phyloP scores from a whole-genome alignment of 2,888 invertebrate species.

The Pachymerium ferrugineum region DNA sequence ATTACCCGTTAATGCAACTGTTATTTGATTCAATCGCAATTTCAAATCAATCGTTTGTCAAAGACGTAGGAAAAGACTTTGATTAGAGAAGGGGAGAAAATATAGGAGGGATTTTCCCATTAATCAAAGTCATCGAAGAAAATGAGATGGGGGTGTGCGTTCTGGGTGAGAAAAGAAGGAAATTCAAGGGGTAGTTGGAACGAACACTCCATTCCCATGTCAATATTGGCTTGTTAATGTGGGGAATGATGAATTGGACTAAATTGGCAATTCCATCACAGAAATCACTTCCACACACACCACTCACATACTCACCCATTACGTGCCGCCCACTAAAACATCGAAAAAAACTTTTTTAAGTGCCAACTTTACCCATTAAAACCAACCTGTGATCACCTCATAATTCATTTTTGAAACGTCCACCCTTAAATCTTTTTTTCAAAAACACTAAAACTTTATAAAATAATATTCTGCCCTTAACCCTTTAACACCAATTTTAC shows the following conservation, averaged over 20 bases:
- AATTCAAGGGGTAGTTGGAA: conserved; percentile 13
- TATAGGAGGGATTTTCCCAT: neutral
- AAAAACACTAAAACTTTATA: neutral
- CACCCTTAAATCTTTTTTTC: neutral
- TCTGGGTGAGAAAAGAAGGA: neutral
- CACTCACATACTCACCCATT: neutral
- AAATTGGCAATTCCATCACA: conserved; percentile 6
- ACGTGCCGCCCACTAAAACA: conserved; percentile 1
- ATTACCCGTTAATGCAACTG: conserved; percentile 1
- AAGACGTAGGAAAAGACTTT: neutral
- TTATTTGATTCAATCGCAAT: conserved; percentile 1
- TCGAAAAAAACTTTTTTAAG: neutral
- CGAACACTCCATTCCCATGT: neutral
- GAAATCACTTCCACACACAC: conserved; percentile 15
- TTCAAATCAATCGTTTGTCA: neutral
- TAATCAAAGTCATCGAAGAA: conserved; percentile 4
- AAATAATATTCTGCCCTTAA: neutral
- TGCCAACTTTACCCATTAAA: neutral
- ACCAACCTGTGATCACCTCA: neutral
- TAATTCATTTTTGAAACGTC: neutral
- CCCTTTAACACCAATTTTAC: neutral
- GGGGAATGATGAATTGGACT: conserved; percentile 7
- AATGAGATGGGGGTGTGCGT: neutral
- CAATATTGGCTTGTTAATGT: conserved; percentile 18
- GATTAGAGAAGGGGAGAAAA: neutral